Evolutionary conservation across 2,113 vertebrate genomes (phyloP).

Genomic region (Labrus mixtus): DNA sequence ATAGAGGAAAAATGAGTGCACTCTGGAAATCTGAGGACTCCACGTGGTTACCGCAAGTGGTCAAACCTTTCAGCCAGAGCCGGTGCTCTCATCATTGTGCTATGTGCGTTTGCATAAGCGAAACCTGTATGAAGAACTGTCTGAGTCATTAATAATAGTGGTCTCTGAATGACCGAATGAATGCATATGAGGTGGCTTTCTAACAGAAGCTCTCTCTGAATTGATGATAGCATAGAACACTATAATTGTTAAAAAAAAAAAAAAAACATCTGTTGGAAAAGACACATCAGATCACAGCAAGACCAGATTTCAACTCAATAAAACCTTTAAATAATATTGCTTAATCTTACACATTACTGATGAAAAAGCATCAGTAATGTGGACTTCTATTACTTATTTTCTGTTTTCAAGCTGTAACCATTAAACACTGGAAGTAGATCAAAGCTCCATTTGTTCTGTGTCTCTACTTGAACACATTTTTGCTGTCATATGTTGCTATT

Average conservation of each 20-base stretch:
- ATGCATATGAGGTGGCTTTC: conserved; percentile 12
- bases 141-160: conserved; percentile 48
- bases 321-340: no score
- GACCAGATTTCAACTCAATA: no score
- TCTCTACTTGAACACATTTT: neutral
- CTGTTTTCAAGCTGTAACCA: neutral
- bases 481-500: neutral
- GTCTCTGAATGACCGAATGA: conserved; percentile 39
- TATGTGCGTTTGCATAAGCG: conserved; percentile 65
- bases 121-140: conserved; percentile 53
- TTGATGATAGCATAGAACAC: neutral
- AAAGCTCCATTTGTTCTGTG: neutral
- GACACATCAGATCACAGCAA: neutral
- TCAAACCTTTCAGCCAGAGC: conserved; percentile 50
- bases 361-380: neutral
- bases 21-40: conserved; percentile 65
- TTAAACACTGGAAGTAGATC: neutral
- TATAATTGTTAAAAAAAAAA: neutral
- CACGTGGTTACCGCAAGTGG: conserved; percentile 56
- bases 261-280: neutral
- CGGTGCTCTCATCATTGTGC: conserved; percentile 63
- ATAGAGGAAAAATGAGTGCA: conserved; percentile 35
- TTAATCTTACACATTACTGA: no score
- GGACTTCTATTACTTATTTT: neutral
- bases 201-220: conserved; percentile 1